These are phyloP conservation scores for Semibalanus balanoides DNA, from an alignment of 1,140 invertebrate species.

Conservation along the genomic window DNA sequence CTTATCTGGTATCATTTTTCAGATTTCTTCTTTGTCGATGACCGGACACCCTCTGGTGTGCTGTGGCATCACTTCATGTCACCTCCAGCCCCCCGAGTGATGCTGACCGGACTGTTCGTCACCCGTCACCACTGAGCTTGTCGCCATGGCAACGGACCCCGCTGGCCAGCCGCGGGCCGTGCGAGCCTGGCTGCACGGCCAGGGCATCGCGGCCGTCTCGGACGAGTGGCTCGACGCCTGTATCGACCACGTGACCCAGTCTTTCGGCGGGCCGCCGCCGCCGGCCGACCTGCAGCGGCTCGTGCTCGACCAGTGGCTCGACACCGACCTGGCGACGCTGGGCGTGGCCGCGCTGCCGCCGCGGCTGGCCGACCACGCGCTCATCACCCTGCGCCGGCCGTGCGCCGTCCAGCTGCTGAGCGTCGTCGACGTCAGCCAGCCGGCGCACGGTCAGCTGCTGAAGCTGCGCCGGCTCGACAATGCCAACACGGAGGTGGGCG, in stretches of 20 bases:
- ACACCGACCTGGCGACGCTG: not conserved
- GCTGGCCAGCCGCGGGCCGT: not conserved
- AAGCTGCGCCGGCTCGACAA: not conserved
- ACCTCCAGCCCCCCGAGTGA: too few species aligned
- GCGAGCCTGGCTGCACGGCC: not conserved
- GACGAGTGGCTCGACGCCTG: not conserved
- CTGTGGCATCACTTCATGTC: too few species aligned
- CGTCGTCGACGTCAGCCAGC: not conserved
- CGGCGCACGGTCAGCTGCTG: not conserved
- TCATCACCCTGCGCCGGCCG: not conserved
- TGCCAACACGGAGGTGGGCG: not conserved
- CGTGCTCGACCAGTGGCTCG: not conserved
- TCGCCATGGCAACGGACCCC: too few species aligned
- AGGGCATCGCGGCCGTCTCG: not conserved
- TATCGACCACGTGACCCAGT: not conserved
- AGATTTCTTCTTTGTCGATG: too few species aligned
- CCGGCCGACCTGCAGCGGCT: not conserved
- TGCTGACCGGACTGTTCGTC: too few species aligned
- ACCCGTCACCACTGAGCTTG: too few species aligned
- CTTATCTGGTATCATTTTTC: too few species aligned
- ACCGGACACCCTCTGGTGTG: too few species aligned
- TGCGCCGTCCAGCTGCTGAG: not conserved
- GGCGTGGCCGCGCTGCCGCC: not conserved
- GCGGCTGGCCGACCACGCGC: not conserved
- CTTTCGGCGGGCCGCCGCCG: too few species aligned